Conservation (phyloP, 2,888 invertebrate genomes). For the Aphrophora alni region DNA sequence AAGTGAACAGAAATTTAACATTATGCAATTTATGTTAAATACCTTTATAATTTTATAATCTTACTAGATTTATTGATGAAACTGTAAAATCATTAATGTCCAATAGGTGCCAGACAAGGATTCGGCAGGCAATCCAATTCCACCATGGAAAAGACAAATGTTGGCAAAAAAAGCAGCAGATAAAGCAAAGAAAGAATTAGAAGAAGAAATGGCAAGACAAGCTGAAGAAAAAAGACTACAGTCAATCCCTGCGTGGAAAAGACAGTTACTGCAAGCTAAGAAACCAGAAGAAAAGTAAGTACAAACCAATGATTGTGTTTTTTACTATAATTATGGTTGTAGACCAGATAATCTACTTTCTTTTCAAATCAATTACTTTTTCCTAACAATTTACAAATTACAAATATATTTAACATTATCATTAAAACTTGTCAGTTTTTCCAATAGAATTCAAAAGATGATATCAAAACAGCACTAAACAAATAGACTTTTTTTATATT, state of each 20-base stretch:
- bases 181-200: slow-evolving; percentile 87
- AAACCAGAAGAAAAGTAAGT: slow-evolving; percentile 79
- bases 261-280: slow-evolving; percentile 83
- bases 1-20: no score
- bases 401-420: no score
- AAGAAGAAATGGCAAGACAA: slow-evolving; percentile 82
- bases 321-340: background rate
- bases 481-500: no score
- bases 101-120: slow-evolving; percentile 87
- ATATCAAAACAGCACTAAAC: no score
- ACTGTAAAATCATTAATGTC: background rate
- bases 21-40: no score
- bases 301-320: background rate
- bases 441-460: no score
- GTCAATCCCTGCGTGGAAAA: slow-evolving; percentile 93
- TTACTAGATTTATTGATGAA: no score
- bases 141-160: slow-evolving; percentile 96
- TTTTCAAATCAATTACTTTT: no score
- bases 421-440: no score
- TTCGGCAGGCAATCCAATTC: slow-evolving; percentile 85
- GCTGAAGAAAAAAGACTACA: slow-evolving; percentile 85
- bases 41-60: no score
- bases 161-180: slow-evolving; percentile 93
- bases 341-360: no score
- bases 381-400: no score